Base-by-base conservation (phyloP, 2,113 vertebrate genomes). In the Stegastes partitus region DNA sequence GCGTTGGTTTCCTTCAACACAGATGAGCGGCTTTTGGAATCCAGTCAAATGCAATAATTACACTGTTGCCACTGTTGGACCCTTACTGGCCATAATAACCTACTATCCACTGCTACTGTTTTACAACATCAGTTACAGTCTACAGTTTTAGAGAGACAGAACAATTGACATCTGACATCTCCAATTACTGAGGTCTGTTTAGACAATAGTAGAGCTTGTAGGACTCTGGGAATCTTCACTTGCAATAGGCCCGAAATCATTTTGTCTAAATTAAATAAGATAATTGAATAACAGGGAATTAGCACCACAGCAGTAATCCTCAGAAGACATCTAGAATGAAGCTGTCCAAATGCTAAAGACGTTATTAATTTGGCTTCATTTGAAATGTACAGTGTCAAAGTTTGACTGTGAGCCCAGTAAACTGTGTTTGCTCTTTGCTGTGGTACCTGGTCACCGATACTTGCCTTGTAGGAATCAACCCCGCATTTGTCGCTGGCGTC, bases 381-480 rank as follows among this genome's bases (percentile, higher is more conserved):
- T 67, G 16, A 77, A 68, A 63, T 81, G 21, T 23, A 61, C 51
- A 65, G 25, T 39, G 34, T 68, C 26, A 50, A 70, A 37, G 72
- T 69, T 74, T 58, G 67, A 61, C 67, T 71, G 22, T 74, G 65
- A 77, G 64, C 63, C 66, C 57, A 11, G 28, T 76, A 74, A 85
- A 79, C 77, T 83, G 34, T 51, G 65, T 73, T 55, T 75, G 65
- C 45, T 54, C 72, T 81, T 50, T 76, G 44, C 49, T 12, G 25
- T 37, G 16, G n/a, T 55, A 71, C 74, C 61, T 71, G 57, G 34
- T 84, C 72, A 80, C 31, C 21, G 67, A 68, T 70, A 91, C 94
- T 93, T 88, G 93, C 97, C 96, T 97, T 96, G 72, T 96, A 97
- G 3, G 95, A 88, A 1, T 95, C 94, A 1, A 87, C 80, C 0